Base-by-base conservation (phyloP, 2,113 vertebrate genomes). In the Centrocercus urophasianus region DNA sequence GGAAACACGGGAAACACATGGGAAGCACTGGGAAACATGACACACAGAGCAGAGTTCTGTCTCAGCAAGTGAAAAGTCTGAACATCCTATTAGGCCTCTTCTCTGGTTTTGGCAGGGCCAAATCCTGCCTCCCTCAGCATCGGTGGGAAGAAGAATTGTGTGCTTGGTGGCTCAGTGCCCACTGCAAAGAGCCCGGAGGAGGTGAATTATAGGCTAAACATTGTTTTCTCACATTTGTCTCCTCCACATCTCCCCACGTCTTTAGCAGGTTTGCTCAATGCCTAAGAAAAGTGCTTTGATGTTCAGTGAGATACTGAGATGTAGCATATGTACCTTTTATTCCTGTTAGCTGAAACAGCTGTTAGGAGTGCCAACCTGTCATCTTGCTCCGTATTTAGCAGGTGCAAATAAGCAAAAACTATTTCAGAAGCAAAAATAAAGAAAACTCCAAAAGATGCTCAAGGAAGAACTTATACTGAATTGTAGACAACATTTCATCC, bases 251-350 rank as follows among this genome's bases (percentile, higher is more conserved):
- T 93, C 83, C 76, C 76, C 61, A 42, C 0, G 5, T 84, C 86
- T 95, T 94, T 79, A 94, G 70, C 81, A 92, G 74, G 77, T 94
- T 89, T 95, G 78, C 48, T 92, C 43, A 72, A 10, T 40, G 93
- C 61, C 73, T 60, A 83, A 83, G 83, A 74, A 90, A 90, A 93
- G 66, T 61, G 70, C 96, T 96, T 96, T 95, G 96, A 96, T 96
- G 90, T 96, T 95, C 57, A 81, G 65, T 10, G 30, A 96, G 69
- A 81, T 65, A 64, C 73, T 82, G 93, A 96, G 80, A 78, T 86
- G 77, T 79, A 94, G 96, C 96, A 96, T 90, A 92, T 92, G 96
- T 96, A 96, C 93, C 90, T 95, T 95, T 96, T 94, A 96, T 82
- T 90, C 89, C 89, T 5, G 63, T 90, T 94, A 95, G 66, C 77